phyloP scores from a whole-genome alignment of 2,113 vertebrate genomes.

The Apteryx mantelli region DNA sequence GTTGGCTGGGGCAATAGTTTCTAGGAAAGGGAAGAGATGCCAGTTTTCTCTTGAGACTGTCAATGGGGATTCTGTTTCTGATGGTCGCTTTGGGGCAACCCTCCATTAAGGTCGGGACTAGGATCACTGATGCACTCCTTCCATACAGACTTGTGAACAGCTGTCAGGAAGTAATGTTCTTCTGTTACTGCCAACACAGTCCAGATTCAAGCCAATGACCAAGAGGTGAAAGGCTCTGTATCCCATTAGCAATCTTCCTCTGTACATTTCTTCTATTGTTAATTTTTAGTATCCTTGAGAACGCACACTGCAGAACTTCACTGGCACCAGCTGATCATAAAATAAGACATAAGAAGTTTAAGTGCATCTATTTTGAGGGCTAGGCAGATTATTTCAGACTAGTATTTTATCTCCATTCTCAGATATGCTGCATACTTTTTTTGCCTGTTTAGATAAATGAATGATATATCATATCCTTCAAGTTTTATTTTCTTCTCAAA shows the following conservation, averaged over 20 bases:
- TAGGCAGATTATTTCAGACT: slow-evolving; percentile 43
- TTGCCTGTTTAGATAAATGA: slow-evolving; percentile 35
- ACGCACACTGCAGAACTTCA: slow-evolving; percentile 57
- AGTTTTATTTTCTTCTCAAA: slow-evolving; percentile 71
- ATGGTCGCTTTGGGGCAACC: background rate
- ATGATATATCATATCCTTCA: slow-evolving; percentile 49
- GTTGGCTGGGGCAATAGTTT: background rate
- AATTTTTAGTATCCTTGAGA: slow-evolving; percentile 64
- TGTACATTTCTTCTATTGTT: slow-evolving; percentile 35
- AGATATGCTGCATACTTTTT: background rate
- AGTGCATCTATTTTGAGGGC: slow-evolving; percentile 47
- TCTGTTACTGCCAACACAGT: background rate
- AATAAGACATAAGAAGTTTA: slow-evolving; percentile 57
- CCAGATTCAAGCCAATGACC: background rate
- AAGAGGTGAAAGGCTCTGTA: slow-evolving; percentile 20
- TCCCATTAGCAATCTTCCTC: slow-evolving; percentile 26
- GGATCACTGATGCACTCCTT: background rate
- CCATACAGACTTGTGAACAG: background rate
- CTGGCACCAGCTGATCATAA: slow-evolving; percentile 67
- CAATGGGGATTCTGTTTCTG: background rate
- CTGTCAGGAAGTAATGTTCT: slow-evolving; percentile 17
- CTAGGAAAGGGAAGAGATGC: background rate
- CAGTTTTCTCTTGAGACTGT: background rate
- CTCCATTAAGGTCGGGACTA: background rate
- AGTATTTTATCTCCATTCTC: slow-evolving; percentile 42